Percentiles rank a stretch among this genome's conserved stretches.
These are phyloP conservation scores for Eumaeus atala DNA, from an alignment of 1,140 invertebrate species.

Conservation along the genomic window DNA sequence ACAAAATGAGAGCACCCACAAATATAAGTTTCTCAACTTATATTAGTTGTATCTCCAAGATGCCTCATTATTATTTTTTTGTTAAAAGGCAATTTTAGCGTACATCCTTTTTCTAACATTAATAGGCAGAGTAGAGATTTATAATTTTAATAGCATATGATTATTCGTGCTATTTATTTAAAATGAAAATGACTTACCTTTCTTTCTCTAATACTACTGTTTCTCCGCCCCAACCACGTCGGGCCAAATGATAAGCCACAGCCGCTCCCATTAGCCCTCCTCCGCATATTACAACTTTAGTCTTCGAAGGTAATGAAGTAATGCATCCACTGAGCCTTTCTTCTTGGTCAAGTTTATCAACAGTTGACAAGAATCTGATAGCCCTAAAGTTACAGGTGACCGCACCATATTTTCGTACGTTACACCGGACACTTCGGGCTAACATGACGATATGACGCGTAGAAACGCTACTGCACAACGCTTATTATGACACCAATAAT, in stretches of 20 bases:
- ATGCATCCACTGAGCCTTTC: constrained; percentile 48
- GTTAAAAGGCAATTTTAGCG: not conserved
- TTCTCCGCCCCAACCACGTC: constrained; percentile 86
- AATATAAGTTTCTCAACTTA: too few relatives aligned
- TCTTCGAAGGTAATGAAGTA: constrained; percentile 52
- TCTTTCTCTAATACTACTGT: constrained; percentile 91
- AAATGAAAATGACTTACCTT: constrained; percentile 39
- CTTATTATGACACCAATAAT: constrained; percentile 38
- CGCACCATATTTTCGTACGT: constrained; percentile 27
- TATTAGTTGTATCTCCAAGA: too few relatives aligned
- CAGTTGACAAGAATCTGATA: constrained; percentile 34
- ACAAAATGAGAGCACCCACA: too few relatives aligned
- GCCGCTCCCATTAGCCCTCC: constrained; percentile 95
- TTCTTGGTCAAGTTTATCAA: constrained; percentile 44
- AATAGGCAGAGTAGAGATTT: too few relatives aligned
- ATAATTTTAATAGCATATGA: too few relatives aligned
- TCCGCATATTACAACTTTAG: constrained; percentile 91
- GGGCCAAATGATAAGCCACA: constrained; percentile 94
- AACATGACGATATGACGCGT: constrained; percentile 45
- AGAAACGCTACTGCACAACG: constrained; percentile 32
- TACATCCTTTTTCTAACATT: not conserved
- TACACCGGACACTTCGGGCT: constrained; percentile 30
- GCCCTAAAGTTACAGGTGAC: constrained; percentile 33
- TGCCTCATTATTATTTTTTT: too few relatives aligned
- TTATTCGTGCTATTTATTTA: too few relatives aligned